These are phyloP conservation scores for Dynastes maya DNA, from an alignment of 2,888 invertebrate genomes.

Conservation along the genomic window DNA sequence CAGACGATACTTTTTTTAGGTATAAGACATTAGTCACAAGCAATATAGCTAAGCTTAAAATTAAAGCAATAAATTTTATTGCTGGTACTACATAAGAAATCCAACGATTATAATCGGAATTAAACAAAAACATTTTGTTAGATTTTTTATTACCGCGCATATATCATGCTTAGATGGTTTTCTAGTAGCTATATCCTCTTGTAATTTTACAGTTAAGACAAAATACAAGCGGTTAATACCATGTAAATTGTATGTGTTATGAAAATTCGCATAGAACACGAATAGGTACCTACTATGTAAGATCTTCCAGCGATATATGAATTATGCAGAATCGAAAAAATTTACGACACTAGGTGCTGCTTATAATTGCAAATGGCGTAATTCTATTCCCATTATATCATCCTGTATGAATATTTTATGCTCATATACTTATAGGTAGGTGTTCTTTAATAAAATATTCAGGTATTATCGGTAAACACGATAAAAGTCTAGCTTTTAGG, in stretches of 20 bases:
- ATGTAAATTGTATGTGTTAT: slow-evolving; percentile 8
- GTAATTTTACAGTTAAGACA: neutral
- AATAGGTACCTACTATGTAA: neutral
- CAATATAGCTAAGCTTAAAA: no score
- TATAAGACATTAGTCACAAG: no score
- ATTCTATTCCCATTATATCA: slow-evolving; percentile 3
- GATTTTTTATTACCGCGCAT: neutral
- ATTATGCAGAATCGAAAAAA: slow-evolving; percentile 27
- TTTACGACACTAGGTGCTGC: slow-evolving; percentile 1
- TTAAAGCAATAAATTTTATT: no score
- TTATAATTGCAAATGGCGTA: slow-evolving; percentile 24
- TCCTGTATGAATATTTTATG: slow-evolving; percentile 11
- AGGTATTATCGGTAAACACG: no score
- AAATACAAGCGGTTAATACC: neutral
- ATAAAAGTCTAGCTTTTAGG: no score
- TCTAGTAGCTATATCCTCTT: neutral
- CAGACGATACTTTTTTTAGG: no score
- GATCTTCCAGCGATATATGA: neutral
- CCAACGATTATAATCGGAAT: no score
- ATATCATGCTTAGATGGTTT: neutral
- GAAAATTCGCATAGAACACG: slow-evolving; percentile 11
- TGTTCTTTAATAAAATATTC: no score
- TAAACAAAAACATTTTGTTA: neutral
- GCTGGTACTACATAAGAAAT: no score
- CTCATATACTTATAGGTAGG: neutral